Evolutionary conservation across 2,888 invertebrate genomes (phyloP).

Genomic region (Argynnis bischoffii): DNA sequence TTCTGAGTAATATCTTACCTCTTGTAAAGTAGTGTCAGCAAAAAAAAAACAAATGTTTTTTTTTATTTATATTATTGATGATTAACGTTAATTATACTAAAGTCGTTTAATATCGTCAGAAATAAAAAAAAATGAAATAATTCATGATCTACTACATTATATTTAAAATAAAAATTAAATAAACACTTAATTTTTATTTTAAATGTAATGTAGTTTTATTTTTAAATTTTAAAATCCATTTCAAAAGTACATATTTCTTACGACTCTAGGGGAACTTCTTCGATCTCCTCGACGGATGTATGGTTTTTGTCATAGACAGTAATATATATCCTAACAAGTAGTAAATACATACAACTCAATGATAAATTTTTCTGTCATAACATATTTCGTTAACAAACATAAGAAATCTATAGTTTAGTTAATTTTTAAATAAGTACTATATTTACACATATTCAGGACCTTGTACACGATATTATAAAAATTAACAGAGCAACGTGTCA

Average conservation of each 20-base stretch:
- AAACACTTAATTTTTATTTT: not conserved
- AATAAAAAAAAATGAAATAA: not conserved
- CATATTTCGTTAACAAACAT: not conserved
- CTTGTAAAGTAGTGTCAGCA: conserved; percentile 3
- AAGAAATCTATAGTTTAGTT: not conserved
- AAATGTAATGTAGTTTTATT: too few species aligned
- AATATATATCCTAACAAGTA: too few species aligned
- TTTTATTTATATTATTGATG: too few species aligned
- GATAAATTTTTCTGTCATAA: not conserved
- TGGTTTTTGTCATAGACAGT: conserved; percentile 3
- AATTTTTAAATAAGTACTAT: too few species aligned
- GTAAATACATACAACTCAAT: too few species aligned
- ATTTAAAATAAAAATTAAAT: too few species aligned
- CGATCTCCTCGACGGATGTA: not conserved
- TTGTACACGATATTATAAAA: too few species aligned
- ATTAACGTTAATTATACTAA: too few species aligned
- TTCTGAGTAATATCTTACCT: not conserved
- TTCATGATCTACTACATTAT: too few species aligned
- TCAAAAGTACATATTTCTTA: not conserved
- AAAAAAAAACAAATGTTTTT: not conserved
- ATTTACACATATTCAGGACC: too few species aligned
- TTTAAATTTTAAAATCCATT: not conserved
- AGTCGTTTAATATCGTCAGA: not conserved
- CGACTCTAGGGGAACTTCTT: not conserved
- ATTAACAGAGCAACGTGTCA: too few species aligned